These are phyloP conservation scores for Echinometra lucunter DNA, from an alignment of 53 echinoderm and acorn worm species.

Conservation along the genomic window DNA sequence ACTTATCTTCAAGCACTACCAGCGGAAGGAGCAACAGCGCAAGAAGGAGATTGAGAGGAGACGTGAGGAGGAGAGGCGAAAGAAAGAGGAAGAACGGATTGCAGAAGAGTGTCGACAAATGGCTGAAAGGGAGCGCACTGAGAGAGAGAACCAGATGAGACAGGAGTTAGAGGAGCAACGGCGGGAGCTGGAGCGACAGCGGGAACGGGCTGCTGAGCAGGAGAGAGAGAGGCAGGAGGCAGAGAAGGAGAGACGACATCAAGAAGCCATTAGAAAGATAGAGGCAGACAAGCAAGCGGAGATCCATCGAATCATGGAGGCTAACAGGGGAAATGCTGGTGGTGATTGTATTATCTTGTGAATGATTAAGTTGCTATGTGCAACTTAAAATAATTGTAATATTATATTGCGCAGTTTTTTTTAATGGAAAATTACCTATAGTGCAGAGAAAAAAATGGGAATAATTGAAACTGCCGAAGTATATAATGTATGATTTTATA, in stretches of 20 bases:
- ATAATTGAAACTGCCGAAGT: too few species aligned
- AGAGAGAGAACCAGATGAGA: not conserved
- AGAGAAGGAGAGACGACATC: constrained; percentile 1
- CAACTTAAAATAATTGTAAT: too few species aligned
- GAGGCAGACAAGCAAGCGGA: not conserved
- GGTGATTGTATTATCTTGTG: not conserved
- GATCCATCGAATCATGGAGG: constrained; percentile 17
- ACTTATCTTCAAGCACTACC: constrained; percentile 30
- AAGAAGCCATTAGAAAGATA: not conserved
- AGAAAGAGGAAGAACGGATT: not conserved
- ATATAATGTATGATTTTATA: too few species aligned
- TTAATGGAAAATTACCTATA: too few species aligned
- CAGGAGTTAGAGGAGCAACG: not conserved
- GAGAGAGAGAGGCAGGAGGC: not conserved
- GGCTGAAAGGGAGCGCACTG: not conserved
- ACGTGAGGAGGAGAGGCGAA: not conserved
- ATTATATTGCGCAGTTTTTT: too few species aligned
- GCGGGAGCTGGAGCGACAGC: not conserved
- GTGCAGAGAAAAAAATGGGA: too few species aligned
- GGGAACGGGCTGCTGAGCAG: not conserved
- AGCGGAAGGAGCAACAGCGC: not conserved
- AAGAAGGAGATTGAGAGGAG: not conserved
- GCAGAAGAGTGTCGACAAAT: not conserved
- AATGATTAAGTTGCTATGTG: not conserved
- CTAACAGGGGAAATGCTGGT: not conserved